A percentile compares a stretch with the other conserved stretches of the same genome.
Evolutionary conservation across 2,797 vertebrate genomes (phyloP).

Genomic region (Mormyrops boulengeri): DNA sequence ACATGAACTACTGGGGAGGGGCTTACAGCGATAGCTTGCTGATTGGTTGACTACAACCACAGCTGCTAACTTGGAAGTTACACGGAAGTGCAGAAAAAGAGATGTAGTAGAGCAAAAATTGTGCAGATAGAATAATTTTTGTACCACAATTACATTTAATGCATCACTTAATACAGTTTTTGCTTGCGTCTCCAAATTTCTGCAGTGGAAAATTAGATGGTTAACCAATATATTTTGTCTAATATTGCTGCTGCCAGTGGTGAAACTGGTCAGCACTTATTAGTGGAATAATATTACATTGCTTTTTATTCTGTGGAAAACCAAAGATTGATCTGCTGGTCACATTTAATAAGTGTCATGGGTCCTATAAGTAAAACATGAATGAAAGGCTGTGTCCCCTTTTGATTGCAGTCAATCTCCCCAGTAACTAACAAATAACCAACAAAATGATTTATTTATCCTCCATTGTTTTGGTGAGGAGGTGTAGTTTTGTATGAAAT

Average conservation of each 20-base stretch:
- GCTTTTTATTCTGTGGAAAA: not conserved
- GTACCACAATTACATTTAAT: not conserved
- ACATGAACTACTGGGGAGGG: not conserved
- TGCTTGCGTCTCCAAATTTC: not conserved
- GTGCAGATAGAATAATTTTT: not conserved
- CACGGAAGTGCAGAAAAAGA: not conserved
- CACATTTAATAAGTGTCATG: not conserved
- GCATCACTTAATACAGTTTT: not conserved
- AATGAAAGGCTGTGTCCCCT: not conserved
- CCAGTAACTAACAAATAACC: not conserved
- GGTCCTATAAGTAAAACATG: not conserved
- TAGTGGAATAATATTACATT: not conserved
- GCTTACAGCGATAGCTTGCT: not conserved
- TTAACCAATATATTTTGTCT: not conserved
- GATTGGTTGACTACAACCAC: not conserved
- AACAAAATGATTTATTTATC: not conserved
- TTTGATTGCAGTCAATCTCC: not conserved
- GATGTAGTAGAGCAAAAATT: not conserved
- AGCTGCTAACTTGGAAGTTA: not conserved
- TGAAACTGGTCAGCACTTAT: slow-evolving; percentile 30
- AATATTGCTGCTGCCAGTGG: not conserved
- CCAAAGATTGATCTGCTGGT: not conserved
- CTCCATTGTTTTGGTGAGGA: not conserved
- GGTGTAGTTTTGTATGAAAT: not conserved
- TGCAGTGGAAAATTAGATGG: not conserved